Conservation (phyloP, 2,888 invertebrate species). For the Eupithecia insigniata region DNA sequence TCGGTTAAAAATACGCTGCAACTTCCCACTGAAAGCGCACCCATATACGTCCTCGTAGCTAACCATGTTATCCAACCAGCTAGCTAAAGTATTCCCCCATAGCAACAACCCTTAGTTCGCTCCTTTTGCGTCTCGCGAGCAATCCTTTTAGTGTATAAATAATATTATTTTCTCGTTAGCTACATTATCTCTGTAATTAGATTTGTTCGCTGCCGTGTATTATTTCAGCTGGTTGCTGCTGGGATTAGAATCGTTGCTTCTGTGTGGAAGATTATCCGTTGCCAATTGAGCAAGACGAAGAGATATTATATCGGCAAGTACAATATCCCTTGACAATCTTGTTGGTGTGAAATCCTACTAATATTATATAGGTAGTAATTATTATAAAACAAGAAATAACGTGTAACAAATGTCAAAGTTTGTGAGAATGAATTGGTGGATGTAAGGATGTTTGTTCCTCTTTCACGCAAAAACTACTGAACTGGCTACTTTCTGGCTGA, state of each 20-base stretch:
- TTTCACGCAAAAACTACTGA: no score
- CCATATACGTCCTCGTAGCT: neutral
- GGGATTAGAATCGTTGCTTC: neutral
- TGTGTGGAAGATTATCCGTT: neutral
- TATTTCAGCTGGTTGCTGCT: slow-evolving; percentile 3
- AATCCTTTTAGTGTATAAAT: slow-evolving; percentile 16
- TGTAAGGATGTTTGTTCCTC: no score
- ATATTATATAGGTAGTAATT: no score
- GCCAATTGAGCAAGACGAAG: slow-evolving; percentile 2
- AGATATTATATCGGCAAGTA: neutral
- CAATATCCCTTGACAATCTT: neutral
- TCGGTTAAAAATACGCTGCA: no score
- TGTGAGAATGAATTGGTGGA: no score
- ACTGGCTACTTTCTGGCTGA: no score
- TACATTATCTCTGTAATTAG: slow-evolving; percentile 11
- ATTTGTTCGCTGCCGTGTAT: slow-evolving; percentile 8
- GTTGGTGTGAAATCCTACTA: neutral
- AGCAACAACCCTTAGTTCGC: neutral
- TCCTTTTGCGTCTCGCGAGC: neutral
- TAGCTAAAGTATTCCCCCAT: neutral
- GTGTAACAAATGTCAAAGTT: no score
- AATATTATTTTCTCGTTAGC: slow-evolving; percentile 15
- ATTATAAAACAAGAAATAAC: no score
- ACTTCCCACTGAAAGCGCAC: no score
- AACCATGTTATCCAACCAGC: neutral